A percentile compares a stretch with the other conserved stretches of the same genome.
Evolutionary conservation across 2,113 vertebrate genomes (phyloP).

Genomic region (Agapornis roseicollis): DNA sequence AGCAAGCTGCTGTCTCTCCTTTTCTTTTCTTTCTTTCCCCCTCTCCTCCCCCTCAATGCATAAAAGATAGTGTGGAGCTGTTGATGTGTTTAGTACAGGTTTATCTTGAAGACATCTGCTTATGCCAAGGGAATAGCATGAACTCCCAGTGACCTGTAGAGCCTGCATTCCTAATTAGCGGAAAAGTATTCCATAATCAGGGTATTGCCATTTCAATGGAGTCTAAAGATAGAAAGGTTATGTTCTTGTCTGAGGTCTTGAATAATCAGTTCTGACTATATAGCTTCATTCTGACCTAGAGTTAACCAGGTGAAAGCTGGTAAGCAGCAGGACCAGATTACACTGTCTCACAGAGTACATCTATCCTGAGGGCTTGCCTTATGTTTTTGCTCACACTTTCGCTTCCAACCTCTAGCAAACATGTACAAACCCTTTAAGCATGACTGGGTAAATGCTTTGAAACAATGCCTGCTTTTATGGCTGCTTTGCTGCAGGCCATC

Average conservation of each 20-base stretch:
- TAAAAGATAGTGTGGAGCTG: constrained; percentile 49
- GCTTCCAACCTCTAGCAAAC: constrained; percentile 2
- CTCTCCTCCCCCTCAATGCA: neutral
- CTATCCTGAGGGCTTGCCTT: constrained; percentile 31
- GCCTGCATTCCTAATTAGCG: constrained; percentile 58
- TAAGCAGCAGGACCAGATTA: constrained; percentile 23
- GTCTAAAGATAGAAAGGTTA: constrained; percentile 59
- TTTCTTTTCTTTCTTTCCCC: neutral
- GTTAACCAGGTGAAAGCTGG: constrained; percentile 51
- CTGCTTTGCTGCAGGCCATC: constrained; percentile 25
- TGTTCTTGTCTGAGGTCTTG: constrained; percentile 37
- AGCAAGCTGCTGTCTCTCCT: constrained; percentile 8
- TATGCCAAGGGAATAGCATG: constrained; percentile 56
- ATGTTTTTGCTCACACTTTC: constrained; percentile 25
- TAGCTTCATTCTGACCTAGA: neutral
- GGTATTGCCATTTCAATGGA: constrained; percentile 49
- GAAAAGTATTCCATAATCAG: constrained; percentile 60
- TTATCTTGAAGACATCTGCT: constrained; percentile 74
- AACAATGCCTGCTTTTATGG: neutral
- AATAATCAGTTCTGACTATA: constrained; percentile 41
- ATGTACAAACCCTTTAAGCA: constrained; percentile 41
- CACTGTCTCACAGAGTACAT: neutral
- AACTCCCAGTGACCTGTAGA: constrained; percentile 63
- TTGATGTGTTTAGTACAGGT: constrained; percentile 62
- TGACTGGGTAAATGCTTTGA: constrained; percentile 1